Conservation (phyloP, 2,113 vertebrate species). For the Poecilia latipinna region DNA sequence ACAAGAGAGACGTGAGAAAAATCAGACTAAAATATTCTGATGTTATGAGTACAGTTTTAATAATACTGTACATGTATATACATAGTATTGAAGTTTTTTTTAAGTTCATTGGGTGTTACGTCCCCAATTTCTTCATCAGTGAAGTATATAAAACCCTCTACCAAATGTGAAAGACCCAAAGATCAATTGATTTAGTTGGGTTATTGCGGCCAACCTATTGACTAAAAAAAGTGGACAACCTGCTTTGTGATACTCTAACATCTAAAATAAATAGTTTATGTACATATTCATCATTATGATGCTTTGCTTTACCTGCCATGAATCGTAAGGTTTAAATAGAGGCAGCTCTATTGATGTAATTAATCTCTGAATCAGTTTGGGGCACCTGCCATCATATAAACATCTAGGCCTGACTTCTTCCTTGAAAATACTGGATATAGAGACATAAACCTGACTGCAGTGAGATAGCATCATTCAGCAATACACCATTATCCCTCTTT, state of each 20-base stretch:
- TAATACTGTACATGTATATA: too few relatives aligned
- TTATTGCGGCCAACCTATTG: neutral
- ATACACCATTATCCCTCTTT: constrained; percentile 66
- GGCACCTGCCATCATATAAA: constrained; percentile 59
- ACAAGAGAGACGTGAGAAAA: too few relatives aligned
- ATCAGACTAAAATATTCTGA: too few relatives aligned
- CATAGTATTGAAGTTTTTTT: too few relatives aligned
- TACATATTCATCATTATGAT: neutral
- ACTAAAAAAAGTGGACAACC: neutral
- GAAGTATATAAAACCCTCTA: neutral
- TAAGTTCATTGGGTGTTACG: neutral
- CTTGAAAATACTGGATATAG: constrained; percentile 48
- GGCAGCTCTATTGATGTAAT: constrained; percentile 16
- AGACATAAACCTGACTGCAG: constrained; percentile 63
- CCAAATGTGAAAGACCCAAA: neutral
- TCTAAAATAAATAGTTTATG: neutral
- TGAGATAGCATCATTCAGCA: constrained; percentile 65
- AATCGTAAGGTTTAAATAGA: constrained; percentile 1
- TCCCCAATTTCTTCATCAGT: neutral
- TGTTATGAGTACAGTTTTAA: too few relatives aligned
- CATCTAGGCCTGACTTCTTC: constrained; percentile 21
- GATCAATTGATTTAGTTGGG: neutral
- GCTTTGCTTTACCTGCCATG: neutral
- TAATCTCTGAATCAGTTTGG: constrained; percentile 36
- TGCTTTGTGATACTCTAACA: neutral